Base-by-base conservation (phyloP, 2,888 invertebrate genomes). In the Chydorus sphaericus region DNA sequence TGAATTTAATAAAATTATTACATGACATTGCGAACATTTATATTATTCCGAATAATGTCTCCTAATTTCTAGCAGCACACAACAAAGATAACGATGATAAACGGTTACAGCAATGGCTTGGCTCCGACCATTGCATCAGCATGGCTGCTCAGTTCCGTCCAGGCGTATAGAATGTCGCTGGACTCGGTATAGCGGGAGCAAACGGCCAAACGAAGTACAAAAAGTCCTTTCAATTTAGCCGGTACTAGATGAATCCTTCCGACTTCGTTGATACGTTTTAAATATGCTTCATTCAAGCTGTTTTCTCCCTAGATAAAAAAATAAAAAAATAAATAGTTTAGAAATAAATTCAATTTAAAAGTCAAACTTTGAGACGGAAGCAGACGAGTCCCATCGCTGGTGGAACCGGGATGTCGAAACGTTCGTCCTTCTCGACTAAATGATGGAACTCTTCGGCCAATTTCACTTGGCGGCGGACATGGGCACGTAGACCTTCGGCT, bases 171-270 rank as follows among this genome's bases (percentile, higher is more conserved):
- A 63, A 96, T 85, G 65, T 96, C 93, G 57, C 78, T 77, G 26
- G 81, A 77, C 66, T 85, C 83, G 3, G 85, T 83, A 65, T 78
- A 84, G 57, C 88, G 79, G 1, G 93, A 90, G 67, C 94, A 96
- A 59, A 96, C 77, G 0, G 91, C 91, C 69, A 96, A 77, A 58
- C 96, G 77, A 50, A 96, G 72, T 73, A 93, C 92, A 69, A 84
- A 94, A 0, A 75, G 75, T 59, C 83, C 88, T 48, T 80, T 78
- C 58, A 92, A 83, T 70, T 87, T 87, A 0, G 92, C 85, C 0
- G 96, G 93, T 16, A 93, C 92, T 66, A 96, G 75, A 68, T 94
- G 92, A 61, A 97, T 91, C 62, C 85, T 81, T 4, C 92, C 91
- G 55, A 87, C 81, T 0, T 85, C 87, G 68, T 94, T 94, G 58